phyloP scores from a whole-genome alignment of 53 echinoderm and acorn worm genomes.

The Mesocentrotus franciscanus region DNA sequence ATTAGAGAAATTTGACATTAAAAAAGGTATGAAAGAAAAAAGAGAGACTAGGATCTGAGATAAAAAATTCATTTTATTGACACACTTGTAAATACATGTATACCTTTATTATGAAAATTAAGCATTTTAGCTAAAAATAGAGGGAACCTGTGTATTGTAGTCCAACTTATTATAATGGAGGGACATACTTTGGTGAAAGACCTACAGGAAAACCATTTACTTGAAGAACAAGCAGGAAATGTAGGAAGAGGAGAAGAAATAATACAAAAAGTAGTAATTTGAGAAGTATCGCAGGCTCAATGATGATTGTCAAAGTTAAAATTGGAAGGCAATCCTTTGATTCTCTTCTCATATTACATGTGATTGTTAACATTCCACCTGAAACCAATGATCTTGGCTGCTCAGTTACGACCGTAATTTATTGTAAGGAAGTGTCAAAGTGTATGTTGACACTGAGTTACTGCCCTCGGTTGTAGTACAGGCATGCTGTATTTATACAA shows the following conservation, averaged over 20 bases:
- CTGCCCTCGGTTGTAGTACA: neutral
- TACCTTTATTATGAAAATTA: no score
- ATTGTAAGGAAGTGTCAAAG: slow-evolving; percentile 43
- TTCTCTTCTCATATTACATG: slow-evolving; percentile 12
- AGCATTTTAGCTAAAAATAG: no score
- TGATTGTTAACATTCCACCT: slow-evolving; percentile 40
- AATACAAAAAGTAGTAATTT: neutral
- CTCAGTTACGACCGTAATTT: slow-evolving; percentile 32
- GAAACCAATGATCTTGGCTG: slow-evolving; percentile 23
- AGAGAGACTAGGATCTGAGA: no score
- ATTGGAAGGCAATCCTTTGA: neutral
- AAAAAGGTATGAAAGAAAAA: no score
- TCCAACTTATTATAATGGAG: neutral
- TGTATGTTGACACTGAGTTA: slow-evolving; percentile 7
- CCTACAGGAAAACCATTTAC: neutral
- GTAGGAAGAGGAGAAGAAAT: neutral
- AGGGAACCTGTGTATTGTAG: no score
- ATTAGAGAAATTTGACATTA: no score
- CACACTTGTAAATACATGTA: no score
- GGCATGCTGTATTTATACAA: neutral
- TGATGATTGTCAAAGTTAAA: slow-evolving; percentile 16
- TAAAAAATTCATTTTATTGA: no score
- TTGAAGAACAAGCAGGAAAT: neutral
- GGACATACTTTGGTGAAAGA: neutral
- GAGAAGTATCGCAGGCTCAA: neutral